Base-by-base conservation (phyloP, 2,113 vertebrate genomes). In the Pseudonaja textilis region DNA sequence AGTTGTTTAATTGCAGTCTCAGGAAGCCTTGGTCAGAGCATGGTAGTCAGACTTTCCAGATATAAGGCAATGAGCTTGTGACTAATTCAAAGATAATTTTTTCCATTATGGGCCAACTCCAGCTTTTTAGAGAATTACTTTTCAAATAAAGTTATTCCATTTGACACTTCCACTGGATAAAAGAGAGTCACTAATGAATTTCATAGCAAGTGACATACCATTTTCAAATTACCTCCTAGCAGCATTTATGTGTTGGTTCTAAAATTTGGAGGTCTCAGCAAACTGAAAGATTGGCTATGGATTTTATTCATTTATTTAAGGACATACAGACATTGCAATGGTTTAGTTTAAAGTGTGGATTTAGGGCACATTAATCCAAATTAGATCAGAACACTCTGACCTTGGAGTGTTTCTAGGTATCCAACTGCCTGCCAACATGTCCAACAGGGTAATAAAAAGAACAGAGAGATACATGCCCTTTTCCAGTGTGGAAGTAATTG, bases 41-140 rank as follows among this genome's bases (percentile, higher is more conserved):
- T 61, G 3, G 20, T n/a, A 85, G 69, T 85, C 39, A 87, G 4
- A n/a, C 2, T 91, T 91, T 69, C 42, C 55, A 91, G 22, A 86
- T 61, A 87, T 59, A 91, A 87, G 20, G 10, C 85, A 87, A 45
- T 89, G 91, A 64, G 89, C 89, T 89, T 85, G 90, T 88, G 61
- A 91, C 93, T 94, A 89, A 94, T 94, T 94, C 94, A 91, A 90
- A 94, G 94, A 93, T 95, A 92, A 74, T 88, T 29, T 88, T 64
- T 91, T 93, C 74, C 50, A 92, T 91, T 95, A 92, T 92, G 92
- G 93, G 93, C 92, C 91, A 96, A 94, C 95, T 93, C 74, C 85
- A 29, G 94, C 86, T n/a, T 88, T 94, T 87, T 85, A 92, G 55
- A 89, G 50, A 5, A 91, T 34, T 10, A 64, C 59, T 93, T 94